Evolutionary conservation across 2,888 invertebrate genomes (phyloP).

Genomic region (Luffia ferchaultella): DNA sequence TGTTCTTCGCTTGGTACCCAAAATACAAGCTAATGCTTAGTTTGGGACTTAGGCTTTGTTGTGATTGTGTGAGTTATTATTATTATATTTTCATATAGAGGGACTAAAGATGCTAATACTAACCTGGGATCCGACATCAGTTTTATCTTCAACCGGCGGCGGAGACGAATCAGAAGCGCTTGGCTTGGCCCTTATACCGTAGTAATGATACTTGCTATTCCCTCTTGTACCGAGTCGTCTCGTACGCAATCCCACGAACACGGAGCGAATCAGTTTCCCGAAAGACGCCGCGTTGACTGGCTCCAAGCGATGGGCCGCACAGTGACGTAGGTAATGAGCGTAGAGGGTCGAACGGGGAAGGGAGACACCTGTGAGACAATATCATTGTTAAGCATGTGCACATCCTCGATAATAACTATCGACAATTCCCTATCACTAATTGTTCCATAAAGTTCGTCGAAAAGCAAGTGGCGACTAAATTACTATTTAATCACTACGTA

Average conservation of each 20-base stretch:
- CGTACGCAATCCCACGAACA: slow-evolving; percentile 95
- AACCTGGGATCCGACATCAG: not conserved
- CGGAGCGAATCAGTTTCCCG: slow-evolving; percentile 97
- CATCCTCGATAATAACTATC: no score
- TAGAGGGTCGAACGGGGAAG: slow-evolving; percentile 95
- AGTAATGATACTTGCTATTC: slow-evolving; percentile 99
- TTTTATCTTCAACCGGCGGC: slow-evolving; percentile 17
- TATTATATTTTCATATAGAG: no score
- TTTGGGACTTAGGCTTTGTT: no score
- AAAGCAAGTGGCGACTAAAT: no score
- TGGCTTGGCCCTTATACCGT: slow-evolving; percentile 98
- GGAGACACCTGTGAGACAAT: slow-evolving; percentile 69
- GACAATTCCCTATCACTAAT: no score
- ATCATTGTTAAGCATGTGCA: not conserved
- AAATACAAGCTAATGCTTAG: no score
- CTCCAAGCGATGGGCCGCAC: slow-evolving; percentile 90
- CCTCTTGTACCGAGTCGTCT: slow-evolving; percentile 93
- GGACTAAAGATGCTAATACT: no score
- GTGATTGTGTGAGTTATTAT: no score
- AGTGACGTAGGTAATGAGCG: slow-evolving; percentile 96
- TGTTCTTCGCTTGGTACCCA: no score
- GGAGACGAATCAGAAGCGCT: slow-evolving; percentile 74
- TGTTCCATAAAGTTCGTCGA: no score
- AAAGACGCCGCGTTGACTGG: slow-evolving; percentile 99
- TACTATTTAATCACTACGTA: no score